Base-by-base conservation (phyloP, 2,113 vertebrate genomes). In the Anarhynchus alexandrinus region DNA sequence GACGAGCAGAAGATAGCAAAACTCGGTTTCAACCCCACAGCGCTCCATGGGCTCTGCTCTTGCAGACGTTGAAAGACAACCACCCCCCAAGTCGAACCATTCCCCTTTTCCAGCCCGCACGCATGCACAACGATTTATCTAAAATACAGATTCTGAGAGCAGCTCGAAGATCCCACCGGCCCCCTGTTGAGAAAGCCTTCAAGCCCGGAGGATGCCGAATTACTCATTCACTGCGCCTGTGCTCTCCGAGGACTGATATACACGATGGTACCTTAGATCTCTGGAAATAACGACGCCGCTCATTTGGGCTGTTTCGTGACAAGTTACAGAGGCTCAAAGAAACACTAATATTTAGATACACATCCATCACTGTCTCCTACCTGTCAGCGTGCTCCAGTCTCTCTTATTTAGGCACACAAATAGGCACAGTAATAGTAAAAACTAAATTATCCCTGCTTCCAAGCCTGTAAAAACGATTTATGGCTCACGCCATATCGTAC, bases 221-320 rank as follows among this genome's bases (percentile, higher is more conserved):
- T 10, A n/a, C 45, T 66, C 45, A 4, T 21, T 70, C 15, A 2
- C 6, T n/a, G 78, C 0, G 0, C 40, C 57, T 11, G 43, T 11
- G 29, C 34, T 88, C 72, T 42, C 3, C 1, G 36, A 59, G 70
- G 16, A 14, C 4, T 54, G 43, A 40, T 61, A 20, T 30, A 64
- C 66, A 42, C 1, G 23, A 72, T 1, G 57, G 32, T 8, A 57
- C 3, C 4, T 38, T 49, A 43, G 15, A 6, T 57, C 40, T 22
- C 61, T 79, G 61, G 32, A 73, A 92, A 52, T 38, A 67, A 74
- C 4, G 8, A 40, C 9, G n/a, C 62, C 76, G 80, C 67, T 86
- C 34, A 0, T 59, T 55, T 45, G n/a, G 54, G 22, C 15, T 86
- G 64, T 32, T 93, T n/a, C 3, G 1, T 23, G 54, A 76, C 4